Conservation (phyloP, 1,140 invertebrate species). For the Formica selysi region DNA sequence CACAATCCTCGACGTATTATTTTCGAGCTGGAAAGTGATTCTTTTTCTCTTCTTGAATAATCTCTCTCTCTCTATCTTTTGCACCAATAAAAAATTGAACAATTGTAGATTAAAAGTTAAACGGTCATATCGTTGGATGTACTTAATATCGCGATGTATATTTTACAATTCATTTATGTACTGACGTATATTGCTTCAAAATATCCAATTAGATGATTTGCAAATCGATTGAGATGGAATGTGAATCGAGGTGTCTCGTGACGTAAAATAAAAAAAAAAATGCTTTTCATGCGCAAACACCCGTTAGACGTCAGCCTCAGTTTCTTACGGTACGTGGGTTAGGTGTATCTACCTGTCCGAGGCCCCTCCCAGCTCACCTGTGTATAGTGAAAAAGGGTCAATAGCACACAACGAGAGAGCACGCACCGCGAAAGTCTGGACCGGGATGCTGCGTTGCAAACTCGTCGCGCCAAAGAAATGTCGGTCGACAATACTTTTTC, state of each 20-base stretch:
- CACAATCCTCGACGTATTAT: background rate
- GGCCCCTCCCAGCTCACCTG: conserved; percentile 79
- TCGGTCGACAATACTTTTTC: conserved; percentile 63
- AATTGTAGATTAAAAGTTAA: background rate
- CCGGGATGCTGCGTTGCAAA: conserved; percentile 59
- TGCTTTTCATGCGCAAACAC: conserved; percentile 59
- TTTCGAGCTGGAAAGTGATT: conserved; percentile 1
- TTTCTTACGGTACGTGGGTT: conserved; percentile 77
- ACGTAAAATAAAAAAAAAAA: conserved; percentile 20
- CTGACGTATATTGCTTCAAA: background rate
- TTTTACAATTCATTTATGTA: background rate
- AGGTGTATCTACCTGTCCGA: conserved; percentile 80
- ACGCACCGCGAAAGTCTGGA: conserved; percentile 73
- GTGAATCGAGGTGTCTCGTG: conserved; percentile 10
- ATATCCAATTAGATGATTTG: conserved; percentile 45
- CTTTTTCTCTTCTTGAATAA: background rate
- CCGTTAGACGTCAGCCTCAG: conserved; percentile 67
- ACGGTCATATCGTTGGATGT: background rate
- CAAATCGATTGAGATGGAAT: conserved; percentile 14
- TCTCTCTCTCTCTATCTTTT: too few species aligned
- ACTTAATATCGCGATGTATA: background rate
- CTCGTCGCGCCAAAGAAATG: conserved; percentile 1
- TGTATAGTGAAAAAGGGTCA: conserved; percentile 79
- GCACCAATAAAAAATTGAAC: background rate
- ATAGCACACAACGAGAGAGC: conserved; percentile 74